These are phyloP conservation scores for Bugulina stolonifera DNA, from an alignment of 2,888 invertebrate species.

Conservation along the genomic window DNA sequence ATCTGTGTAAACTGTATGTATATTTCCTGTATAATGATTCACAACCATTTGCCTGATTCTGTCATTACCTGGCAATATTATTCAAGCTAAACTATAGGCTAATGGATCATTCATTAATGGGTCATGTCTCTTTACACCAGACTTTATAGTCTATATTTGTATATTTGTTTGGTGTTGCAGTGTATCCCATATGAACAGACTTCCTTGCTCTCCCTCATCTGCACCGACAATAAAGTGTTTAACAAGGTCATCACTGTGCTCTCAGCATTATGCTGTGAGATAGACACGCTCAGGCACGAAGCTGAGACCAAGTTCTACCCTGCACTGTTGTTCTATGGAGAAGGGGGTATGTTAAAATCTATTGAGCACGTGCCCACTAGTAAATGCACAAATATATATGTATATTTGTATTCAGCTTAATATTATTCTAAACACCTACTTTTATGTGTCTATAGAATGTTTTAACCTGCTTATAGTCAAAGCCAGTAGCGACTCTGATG, in stretches of 20 bases:
- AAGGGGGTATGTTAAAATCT: slow-evolving; percentile 59
- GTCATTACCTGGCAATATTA: too few relatives aligned
- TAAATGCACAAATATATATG: too few relatives aligned
- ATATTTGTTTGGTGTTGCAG: slow-evolving; percentile 33
- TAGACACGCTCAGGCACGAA: slow-evolving; percentile 63
- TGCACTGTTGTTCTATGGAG: slow-evolving; percentile 65
- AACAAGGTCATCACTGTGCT: slow-evolving; percentile 68
- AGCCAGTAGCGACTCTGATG: slow-evolving; percentile 39
- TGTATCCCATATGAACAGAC: slow-evolving; percentile 62
- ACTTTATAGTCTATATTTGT: background rate
- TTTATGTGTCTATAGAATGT: too few relatives aligned
- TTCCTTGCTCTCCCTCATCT: slow-evolving; percentile 65
- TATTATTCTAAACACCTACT: too few relatives aligned
- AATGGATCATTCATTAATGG: too few relatives aligned
- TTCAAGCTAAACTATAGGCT: too few relatives aligned
- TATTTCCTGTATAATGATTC: too few relatives aligned
- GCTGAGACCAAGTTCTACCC: slow-evolving; percentile 61
- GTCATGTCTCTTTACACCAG: too few relatives aligned
- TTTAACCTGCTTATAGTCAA: background rate
- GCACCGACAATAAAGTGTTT: slow-evolving; percentile 75
- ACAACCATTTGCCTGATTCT: too few relatives aligned
- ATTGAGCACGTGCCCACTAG: too few relatives aligned
- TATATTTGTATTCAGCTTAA: too few relatives aligned
- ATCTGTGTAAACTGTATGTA: too few relatives aligned
- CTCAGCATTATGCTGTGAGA: slow-evolving; percentile 72